Conservation (phyloP, 1,140 invertebrate genomes). For the Reticulitermes speratus region DNA sequence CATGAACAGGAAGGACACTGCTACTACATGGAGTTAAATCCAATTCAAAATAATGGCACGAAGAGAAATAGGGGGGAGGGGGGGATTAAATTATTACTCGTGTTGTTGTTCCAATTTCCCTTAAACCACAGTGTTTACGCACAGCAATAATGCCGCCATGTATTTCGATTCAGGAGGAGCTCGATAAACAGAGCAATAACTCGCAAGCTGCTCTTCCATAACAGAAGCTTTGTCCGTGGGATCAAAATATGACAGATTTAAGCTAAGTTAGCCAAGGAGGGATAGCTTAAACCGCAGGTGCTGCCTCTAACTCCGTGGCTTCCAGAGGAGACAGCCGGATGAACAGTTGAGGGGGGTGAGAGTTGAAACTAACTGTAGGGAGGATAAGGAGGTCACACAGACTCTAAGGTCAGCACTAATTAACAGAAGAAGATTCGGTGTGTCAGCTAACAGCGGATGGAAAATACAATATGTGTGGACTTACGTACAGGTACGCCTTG, state of each 20-base stretch:
- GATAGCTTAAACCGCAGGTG: not conserved
- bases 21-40: not conserved
- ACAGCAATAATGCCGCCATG: not conserved
- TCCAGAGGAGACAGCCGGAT: not conserved
- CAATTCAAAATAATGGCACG: not conserved
- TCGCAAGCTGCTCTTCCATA: not conserved
- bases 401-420: no score
- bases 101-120: not conserved
- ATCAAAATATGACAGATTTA: constrained; percentile 4
- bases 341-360: not conserved
- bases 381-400: no score
- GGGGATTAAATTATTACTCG: constrained; percentile 6
- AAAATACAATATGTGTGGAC: no score
- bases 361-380: not conserved
- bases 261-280: not conserved
- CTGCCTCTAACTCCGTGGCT: not conserved
- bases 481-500: no score
- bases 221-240: not conserved
- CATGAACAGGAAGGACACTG: no score
- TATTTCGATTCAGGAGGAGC: no score
- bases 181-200: no score
- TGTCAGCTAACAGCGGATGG: no score
- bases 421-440: no score
- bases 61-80: not conserved
- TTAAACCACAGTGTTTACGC: not conserved